A percentile compares a stretch with the other conserved stretches of the same genome.
phyloP scores from a whole-genome alignment of 2,797 vertebrate genomes.

The Myotis vivesi region DNA sequence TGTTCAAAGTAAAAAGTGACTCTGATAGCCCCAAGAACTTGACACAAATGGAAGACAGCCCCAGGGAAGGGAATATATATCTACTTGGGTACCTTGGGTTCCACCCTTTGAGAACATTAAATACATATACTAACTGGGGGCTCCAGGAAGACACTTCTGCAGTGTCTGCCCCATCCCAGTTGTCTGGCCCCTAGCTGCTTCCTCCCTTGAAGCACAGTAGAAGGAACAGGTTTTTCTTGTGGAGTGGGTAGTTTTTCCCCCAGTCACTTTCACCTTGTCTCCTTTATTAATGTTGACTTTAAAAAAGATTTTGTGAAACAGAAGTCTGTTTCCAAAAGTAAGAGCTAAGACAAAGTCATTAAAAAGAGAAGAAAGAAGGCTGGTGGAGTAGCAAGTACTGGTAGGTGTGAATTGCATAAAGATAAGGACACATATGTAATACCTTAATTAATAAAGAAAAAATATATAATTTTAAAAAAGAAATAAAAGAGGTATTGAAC shows the following conservation, averaged over 20 bases:
- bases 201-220: not conserved
- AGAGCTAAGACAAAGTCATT: not conserved
- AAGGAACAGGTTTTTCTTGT: not conserved
- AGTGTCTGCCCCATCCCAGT: no score
- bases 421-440: no score
- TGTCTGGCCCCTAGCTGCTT: not conserved
- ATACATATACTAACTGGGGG: not conserved
- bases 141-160: not conserved
- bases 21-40: not conserved
- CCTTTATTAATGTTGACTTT: slow-evolving; percentile 22
- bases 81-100: not conserved
- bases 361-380: not conserved
- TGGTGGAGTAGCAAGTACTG: not conserved
- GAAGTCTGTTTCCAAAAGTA: slow-evolving; percentile 13
- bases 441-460: no score
- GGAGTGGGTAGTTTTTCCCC: not conserved
- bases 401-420: not conserved
- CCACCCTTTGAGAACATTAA: not conserved
- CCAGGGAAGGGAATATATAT: not conserved
- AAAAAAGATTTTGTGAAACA: slow-evolving; percentile 12
- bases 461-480: no score
- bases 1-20: slow-evolving; percentile 36
- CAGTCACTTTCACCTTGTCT: not conserved
- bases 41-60: not conserved
- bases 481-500: no score